A percentile compares a stretch with the other conserved stretches of the same genome.
phyloP scores from a whole-genome alignment of 2,113 vertebrate genomes.

The Cinclus mexicanus region DNA sequence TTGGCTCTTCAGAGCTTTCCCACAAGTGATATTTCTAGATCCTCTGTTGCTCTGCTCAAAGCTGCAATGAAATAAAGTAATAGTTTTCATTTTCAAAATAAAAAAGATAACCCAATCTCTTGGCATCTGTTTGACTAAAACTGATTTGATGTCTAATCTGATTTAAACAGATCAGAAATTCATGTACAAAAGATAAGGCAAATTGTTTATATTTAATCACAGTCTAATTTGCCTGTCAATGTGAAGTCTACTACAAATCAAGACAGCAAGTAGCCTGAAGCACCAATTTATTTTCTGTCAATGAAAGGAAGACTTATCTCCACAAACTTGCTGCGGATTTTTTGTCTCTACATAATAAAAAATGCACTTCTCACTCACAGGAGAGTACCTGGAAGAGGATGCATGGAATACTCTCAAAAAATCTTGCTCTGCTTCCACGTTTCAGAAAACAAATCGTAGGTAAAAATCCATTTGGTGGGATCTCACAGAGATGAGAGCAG shows the following conservation, averaged over 20 bases:
- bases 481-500: background rate
- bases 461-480: background rate
- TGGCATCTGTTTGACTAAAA: constrained; percentile 16
- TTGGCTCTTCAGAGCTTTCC: background rate
- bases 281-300: constrained; percentile 1
- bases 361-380: background rate
- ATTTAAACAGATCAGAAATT: background rate
- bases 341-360: background rate
- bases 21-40: background rate
- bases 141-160: background rate
- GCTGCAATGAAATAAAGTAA: background rate
- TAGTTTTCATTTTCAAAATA: background rate
- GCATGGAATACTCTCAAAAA: background rate
- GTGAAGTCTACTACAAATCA: background rate
- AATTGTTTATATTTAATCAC: background rate
- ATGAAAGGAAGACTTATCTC: background rate
- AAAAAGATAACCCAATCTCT: background rate
- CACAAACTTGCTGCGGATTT: background rate
- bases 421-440: background rate
- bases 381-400: background rate
- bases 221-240: background rate
- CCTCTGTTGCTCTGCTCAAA: background rate
- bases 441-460: background rate
- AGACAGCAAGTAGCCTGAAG: constrained; percentile 1
- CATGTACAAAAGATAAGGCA: background rate